phyloP scores from a whole-genome alignment of 2,888 invertebrate species.

The Dusona sp. region DNA sequence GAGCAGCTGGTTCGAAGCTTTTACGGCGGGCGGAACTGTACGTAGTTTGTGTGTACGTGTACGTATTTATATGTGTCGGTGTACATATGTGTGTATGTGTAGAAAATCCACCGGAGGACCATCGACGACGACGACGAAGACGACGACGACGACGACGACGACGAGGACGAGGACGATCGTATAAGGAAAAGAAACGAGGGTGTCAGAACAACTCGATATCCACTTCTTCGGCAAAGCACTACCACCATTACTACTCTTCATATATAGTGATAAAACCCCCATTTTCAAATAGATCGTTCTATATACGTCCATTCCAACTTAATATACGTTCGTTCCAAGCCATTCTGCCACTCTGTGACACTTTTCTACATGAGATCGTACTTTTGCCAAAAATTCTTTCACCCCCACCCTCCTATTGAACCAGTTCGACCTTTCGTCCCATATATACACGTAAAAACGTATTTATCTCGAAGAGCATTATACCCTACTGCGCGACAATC shows the following conservation, averaged over 20 bases:
- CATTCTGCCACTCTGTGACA: conserved; percentile 56
- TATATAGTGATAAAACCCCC: conserved; percentile 30
- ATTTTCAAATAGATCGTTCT: conserved; percentile 65
- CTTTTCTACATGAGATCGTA: conserved; percentile 53
- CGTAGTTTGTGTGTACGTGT: conserved; percentile 19
- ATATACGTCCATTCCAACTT: conserved; percentile 54
- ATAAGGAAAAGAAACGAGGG: conserved; percentile 68
- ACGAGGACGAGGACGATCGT: conserved; percentile 63
- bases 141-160: conserved; percentile 51
- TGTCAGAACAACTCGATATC: conserved; percentile 69
- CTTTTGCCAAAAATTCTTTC: conserved; percentile 43
- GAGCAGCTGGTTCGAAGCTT: conserved; percentile 94
- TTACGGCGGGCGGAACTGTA: conserved; percentile 94
- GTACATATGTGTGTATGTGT: conserved; percentile 14
- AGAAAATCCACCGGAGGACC: conserved; percentile 31
- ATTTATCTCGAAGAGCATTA: conserved; percentile 22
- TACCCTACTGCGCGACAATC: neutral
- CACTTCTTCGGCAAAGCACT: conserved; percentile 43
- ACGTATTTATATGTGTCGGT: neutral
- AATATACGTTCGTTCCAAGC: conserved; percentile 67
- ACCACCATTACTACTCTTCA: conserved; percentile 48
- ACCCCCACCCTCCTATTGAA: neutral
- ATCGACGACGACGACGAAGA: conserved; percentile 42
- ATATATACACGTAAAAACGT: neutral
- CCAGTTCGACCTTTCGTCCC: conserved; percentile 11